phyloP scores from a whole-genome alignment of 1,140 invertebrate species.

The Macrotrachela quadricornifera region DNA sequence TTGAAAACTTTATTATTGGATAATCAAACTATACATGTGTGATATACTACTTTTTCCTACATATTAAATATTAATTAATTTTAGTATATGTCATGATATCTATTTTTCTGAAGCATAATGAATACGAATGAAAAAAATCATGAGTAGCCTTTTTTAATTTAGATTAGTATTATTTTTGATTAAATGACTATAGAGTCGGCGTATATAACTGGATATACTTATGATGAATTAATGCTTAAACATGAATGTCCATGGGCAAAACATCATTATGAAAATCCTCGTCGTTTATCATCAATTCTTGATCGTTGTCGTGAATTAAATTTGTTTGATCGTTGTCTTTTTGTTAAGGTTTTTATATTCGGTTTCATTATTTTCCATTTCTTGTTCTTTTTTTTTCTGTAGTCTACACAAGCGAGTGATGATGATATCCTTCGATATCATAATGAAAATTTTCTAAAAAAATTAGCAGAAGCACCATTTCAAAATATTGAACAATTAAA shows the following conservation, averaged over 20 bases:
- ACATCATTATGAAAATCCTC: constrained; percentile 84
- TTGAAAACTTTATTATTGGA: too few species aligned
- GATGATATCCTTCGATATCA: neutral
- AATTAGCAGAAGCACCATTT: neutral
- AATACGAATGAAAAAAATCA: too few species aligned
- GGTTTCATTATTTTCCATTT: constrained; percentile 68
- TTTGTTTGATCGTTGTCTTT: too few species aligned
- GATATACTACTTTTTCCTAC: too few species aligned
- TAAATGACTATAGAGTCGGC: too few species aligned
- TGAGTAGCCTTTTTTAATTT: too few species aligned
- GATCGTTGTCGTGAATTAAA: too few species aligned
- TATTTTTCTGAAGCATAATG: too few species aligned
- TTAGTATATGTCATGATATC: too few species aligned
- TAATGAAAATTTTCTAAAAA: constrained; percentile 3
- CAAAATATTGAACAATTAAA: constrained; percentile 35
- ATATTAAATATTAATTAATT: too few species aligned
- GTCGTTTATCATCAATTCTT: constrained; percentile 64
- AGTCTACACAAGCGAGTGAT: neutral
- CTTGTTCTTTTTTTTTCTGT: constrained; percentile 54
- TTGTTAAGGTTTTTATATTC: constrained; percentile 28
- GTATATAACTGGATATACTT: constrained; percentile 55
- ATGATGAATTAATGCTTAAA: constrained; percentile 83
- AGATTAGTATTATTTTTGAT: too few species aligned
- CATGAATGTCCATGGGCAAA: constrained; percentile 83
- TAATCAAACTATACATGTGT: too few species aligned